Evolutionary conservation across 2,888 invertebrate genomes (phyloP), one percentile per base, ranked within the genome.

Genomic region (Lasioglossum oenotherae): DNA sequence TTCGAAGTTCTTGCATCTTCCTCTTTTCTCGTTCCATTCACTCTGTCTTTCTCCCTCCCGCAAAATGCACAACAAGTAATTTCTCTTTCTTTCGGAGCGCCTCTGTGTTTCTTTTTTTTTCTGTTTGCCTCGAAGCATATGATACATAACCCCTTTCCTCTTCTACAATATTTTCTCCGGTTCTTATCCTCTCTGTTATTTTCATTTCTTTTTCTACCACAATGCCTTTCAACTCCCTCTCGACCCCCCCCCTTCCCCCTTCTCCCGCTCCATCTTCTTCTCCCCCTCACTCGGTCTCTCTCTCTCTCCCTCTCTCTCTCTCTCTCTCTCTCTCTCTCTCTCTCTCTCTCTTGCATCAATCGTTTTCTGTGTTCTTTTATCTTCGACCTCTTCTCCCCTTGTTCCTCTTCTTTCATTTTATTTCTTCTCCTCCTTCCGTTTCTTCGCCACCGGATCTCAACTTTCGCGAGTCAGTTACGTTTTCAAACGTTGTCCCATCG

Each of bases 401-500:
- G 71, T 53, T n/a, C 41, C 75, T 57, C 78, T 67, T 60, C 85
- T 74, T 73, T 69, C 64, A 41, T 82, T 80, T 73, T 84, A 82
- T 84, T 81, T 82, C 85, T 84, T 77, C 78, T 78, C 64, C 77
- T 74, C 74, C 79, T 82, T 46, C 60, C 71, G 78, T 35, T 74
- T 79, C 69, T 84, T 57, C 76, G 67, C 84, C 79, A 44, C 85
- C 53, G 79, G 81, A 82, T 85, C 82, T 81, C 78, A 80, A 77
- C 81, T 81, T 84, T 81, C 72, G 72, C 72, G 27, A 72, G 72
- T 46, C 83, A 79, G 85, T 89, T 77, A 88, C 89, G 85, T 89
- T 85, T 87, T 82, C 85, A 81, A 83, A 83, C 81, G 71, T 84
- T 81, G 86, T 86, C 84, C 84, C 83, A 73, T 81, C 81, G 75